These are phyloP conservation scores for Tortrix viridana DNA, from an alignment of 2,888 invertebrate genomes.

Conservation along the genomic window DNA sequence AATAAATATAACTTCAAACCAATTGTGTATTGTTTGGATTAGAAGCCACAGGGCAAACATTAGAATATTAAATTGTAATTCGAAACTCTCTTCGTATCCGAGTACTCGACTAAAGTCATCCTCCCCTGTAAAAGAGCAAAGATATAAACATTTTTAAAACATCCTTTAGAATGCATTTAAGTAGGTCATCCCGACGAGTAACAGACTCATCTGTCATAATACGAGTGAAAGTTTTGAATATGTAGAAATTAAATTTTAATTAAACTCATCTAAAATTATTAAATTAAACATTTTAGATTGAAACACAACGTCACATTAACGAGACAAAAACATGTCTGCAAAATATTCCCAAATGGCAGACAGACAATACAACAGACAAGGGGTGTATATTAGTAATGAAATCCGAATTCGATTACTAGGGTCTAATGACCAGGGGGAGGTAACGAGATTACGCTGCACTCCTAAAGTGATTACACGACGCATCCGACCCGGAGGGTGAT, in stretches of 20 bases:
- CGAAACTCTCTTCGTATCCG: no score
- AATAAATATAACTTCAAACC: no score
- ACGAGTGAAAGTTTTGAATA: no score
- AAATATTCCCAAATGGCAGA: slow-evolving; percentile 42
- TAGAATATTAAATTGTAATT: no score
- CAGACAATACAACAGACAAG: slow-evolving; percentile 44
- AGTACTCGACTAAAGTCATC: no score
- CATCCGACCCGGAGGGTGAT: slow-evolving; percentile 47
- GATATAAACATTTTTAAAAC: no score
- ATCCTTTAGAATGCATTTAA: no score
- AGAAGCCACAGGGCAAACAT: no score
- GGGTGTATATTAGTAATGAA: slow-evolving; percentile 63
- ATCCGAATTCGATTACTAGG: slow-evolving; percentile 71
- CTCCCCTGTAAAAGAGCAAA: no score
- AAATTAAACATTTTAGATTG: slow-evolving; percentile 23
- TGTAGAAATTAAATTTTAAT: not conserved
- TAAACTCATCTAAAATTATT: not conserved
- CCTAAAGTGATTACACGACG: slow-evolving; percentile 65
- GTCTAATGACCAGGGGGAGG: slow-evolving; percentile 63
- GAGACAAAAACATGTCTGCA: slow-evolving; percentile 27
- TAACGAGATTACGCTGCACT: slow-evolving; percentile 61
- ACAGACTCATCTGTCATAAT: no score
- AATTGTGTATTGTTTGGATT: no score
- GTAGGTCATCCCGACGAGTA: no score
- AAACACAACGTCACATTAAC: slow-evolving; percentile 34